phyloP scores from a whole-genome alignment of 1,140 invertebrate genomes.

The Drosophila yakuba region DNA sequence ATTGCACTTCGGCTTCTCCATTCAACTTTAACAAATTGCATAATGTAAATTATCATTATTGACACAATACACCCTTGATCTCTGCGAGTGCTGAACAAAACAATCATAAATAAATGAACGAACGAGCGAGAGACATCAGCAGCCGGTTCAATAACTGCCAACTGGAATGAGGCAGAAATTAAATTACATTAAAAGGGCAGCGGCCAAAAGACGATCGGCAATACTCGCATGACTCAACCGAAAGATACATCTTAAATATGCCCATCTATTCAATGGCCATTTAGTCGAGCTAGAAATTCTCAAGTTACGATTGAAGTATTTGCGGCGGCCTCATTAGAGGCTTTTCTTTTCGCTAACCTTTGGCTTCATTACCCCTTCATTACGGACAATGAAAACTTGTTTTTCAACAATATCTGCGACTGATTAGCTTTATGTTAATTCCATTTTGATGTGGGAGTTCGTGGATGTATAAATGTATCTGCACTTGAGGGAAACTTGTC shows the following conservation, averaged over 20 bases:
- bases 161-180: conserved; percentile 59
- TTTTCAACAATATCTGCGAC: conserved; percentile 44
- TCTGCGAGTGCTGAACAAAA: conserved; percentile 1
- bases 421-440: conserved; percentile 37
- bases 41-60: background rate
- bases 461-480: conserved; percentile 12
- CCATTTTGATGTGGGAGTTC: conserved; percentile 29
- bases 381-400: conserved; percentile 59
- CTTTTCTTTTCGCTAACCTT: conserved; percentile 49
- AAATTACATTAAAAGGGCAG: conserved; percentile 76
- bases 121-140: conserved; percentile 43
- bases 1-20: no score
- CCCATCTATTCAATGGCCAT: conserved; percentile 42
- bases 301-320: conserved; percentile 45
- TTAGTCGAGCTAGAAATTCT: conserved; percentile 29
- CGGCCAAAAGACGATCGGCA: conserved; percentile 53
- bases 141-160: conserved; percentile 75
- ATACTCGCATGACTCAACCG: conserved; percentile 44
- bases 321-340: conserved; percentile 52
- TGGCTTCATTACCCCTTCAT: conserved; percentile 11
- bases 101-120: conserved; percentile 33
- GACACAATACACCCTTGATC: conserved; percentile 3
- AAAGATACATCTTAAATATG: conserved; percentile 23
- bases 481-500: conserved; percentile 37
- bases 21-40: background rate